Percentiles rank a stretch among this genome's conserved stretches.
phyloP scores from a whole-genome alignment of 2,888 invertebrate species.

The Clivina fossor region DNA sequence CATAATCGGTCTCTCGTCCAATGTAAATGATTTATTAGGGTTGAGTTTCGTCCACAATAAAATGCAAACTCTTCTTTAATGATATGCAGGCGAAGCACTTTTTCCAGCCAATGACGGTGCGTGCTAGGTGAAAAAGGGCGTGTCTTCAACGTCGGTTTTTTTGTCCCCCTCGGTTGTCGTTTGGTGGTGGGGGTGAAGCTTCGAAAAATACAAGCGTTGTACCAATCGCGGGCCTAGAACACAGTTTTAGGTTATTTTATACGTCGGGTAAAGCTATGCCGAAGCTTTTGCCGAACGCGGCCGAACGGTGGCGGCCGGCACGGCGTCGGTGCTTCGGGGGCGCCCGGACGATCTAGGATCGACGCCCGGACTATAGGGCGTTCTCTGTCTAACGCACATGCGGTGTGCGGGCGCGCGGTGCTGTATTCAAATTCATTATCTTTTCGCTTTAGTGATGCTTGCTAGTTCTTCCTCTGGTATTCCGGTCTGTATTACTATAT shows the following conservation, averaged over 20 bases:
- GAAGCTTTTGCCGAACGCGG: conserved; percentile 33
- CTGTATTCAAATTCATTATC: conserved; percentile 33
- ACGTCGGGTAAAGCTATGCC: no score
- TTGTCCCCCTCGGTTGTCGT: conserved; percentile 25
- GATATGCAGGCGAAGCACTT: conserved; percentile 53
- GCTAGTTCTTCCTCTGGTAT: conserved; percentile 28
- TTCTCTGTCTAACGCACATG: no score
- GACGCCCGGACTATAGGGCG: no score
- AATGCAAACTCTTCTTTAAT: conserved; percentile 54
- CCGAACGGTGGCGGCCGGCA: conserved; percentile 24
- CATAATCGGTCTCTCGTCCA: conserved; percentile 41
- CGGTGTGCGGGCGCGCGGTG: conserved; percentile 19
- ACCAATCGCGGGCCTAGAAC: conserved; percentile 53
- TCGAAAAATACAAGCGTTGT: conserved; percentile 54
- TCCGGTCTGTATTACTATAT: conserved; percentile 29
- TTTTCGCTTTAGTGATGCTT: conserved; percentile 33
- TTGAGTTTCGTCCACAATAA: conserved; percentile 51
- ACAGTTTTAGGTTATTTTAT: conserved; percentile 51
- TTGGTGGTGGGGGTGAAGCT: conserved; percentile 33
- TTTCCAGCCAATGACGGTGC: conserved; percentile 51
- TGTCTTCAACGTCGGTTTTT: conserved; percentile 39
- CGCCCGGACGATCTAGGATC: no score
- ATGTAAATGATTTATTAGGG: conserved; percentile 50
- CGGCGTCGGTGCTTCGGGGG: no score
- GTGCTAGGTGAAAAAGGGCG: conserved; percentile 46